Base-by-base conservation (phyloP, 2,888 invertebrate species). In the Sinodicranocentrus sp. region DNA sequence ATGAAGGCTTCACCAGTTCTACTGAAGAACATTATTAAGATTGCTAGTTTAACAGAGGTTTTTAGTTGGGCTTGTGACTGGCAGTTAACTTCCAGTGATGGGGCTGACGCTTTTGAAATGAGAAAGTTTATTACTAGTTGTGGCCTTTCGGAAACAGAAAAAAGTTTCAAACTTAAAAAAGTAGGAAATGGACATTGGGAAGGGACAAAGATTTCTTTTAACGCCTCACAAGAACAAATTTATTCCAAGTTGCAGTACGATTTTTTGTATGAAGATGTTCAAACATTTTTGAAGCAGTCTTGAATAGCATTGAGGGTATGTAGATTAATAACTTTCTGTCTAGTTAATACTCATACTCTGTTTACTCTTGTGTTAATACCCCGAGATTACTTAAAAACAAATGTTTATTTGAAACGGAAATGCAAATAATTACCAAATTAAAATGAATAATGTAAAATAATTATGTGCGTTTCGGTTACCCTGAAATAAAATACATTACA, bases 211-310 rank as follows among this genome's bases (percentile, higher is more conserved):
- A 33, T 73, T 0, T n/a, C 19, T 13, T 39, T 52, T 17, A 33
- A 48, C 1, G 13, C 10, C 6, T 65, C 19, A 2, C 48, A 70
- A n/a, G 26, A 70, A n/a, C 21, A 67, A 28, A 28, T 80, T 43
- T 77, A 80, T 43, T 6, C 33, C 1, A 76, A 82, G 17, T 72
- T 84, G 19, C 63, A 72, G 10, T 84, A 67, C 23, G 70, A 80
- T 43, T 72, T 63, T 44, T 23, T 84, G 10, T 82, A 77, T 33
- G 54, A 61, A 19, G 71, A 72, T 44, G 44, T 67, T 33, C 44
- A n/a, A 2, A n/a, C 54, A 13, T 82, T 73, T 63, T n/a, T n/a
- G n/a, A n/a, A n/a, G n/a, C n/a, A n/a, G n/a, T n/a, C n/a, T n/a
- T n/a, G n/a, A n/a, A n/a, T n/a, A n/a, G n/a, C n/a, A n/a, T n/a